These are phyloP conservation scores for Nysson spinosus DNA, from an alignment of 2,888 invertebrate genomes.

Conservation along the genomic window DNA sequence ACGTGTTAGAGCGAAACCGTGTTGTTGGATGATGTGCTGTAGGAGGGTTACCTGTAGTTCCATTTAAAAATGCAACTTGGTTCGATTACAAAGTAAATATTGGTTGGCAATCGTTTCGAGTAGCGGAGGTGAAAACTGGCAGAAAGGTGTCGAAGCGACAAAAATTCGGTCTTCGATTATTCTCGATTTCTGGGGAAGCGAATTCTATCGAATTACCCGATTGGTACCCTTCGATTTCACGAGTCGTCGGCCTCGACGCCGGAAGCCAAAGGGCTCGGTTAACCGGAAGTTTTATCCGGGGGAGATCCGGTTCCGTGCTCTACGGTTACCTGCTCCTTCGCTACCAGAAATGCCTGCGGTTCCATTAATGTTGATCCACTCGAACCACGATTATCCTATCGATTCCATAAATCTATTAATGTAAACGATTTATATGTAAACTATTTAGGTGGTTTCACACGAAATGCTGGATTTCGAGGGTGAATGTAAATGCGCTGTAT, in stretches of 20 bases:
- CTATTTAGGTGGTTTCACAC: too few species aligned
- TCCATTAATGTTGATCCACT: slow-evolving; percentile 25
- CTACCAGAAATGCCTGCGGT: slow-evolving; percentile 50
- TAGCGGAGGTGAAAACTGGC: background rate
- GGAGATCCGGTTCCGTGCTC: slow-evolving; percentile 38
- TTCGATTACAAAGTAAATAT: background rate
- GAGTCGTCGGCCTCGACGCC: slow-evolving; percentile 49
- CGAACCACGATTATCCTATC: slow-evolving; percentile 15
- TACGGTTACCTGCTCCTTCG: slow-evolving; percentile 28
- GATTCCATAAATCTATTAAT: slow-evolving; percentile 4
- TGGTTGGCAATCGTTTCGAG: background rate
- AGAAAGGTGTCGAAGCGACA: background rate
- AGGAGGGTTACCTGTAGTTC: too few species aligned
- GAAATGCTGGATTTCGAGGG: too few species aligned
- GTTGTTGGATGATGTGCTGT: too few species aligned
- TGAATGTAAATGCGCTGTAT: too few species aligned
- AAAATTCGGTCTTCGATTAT: slow-evolving; percentile 19
- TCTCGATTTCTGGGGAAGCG: slow-evolving; percentile 16
- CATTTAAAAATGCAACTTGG: too few species aligned
- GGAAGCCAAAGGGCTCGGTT: slow-evolving; percentile 51
- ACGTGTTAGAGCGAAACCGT: too few species aligned
- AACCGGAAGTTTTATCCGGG: slow-evolving; percentile 52
- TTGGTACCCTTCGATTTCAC: slow-evolving; percentile 54
- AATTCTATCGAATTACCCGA: slow-evolving; percentile 49
- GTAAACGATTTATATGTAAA: too few species aligned